These are phyloP conservation scores for Apocheima hispidaria DNA, from an alignment of 2,888 invertebrate species.

Conservation along the genomic window DNA sequence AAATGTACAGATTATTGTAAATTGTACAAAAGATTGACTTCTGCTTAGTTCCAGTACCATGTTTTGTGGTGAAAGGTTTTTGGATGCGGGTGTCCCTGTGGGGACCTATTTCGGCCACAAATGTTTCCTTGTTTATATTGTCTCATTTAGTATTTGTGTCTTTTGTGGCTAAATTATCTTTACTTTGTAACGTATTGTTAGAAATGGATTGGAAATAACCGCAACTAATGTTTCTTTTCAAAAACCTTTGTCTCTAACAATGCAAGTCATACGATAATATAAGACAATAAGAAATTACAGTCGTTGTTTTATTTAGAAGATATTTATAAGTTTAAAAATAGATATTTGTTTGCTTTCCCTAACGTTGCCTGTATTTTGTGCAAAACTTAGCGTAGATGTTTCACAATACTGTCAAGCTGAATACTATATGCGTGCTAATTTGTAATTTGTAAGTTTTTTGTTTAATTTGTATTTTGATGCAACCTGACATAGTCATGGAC, in stretches of 20 bases:
- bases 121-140: slow-evolving; percentile 48
- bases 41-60: slow-evolving; percentile 66
- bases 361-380: background rate
- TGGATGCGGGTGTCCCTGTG: slow-evolving; percentile 65
- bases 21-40: slow-evolving; percentile 69
- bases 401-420: too few relatives aligned
- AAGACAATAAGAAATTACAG: background rate
- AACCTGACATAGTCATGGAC: too few relatives aligned
- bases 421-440: background rate
- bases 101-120: slow-evolving; percentile 49
- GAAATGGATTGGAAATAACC: slow-evolving; percentile 10
- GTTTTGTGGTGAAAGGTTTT: slow-evolving; percentile 65
- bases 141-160: slow-evolving; percentile 19
- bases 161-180: slow-evolving; percentile 33
- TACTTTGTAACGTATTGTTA: slow-evolving; percentile 23
- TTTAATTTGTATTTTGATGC: background rate
- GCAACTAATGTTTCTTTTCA: slow-evolving; percentile 15
- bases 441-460: background rate
- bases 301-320: background rate
- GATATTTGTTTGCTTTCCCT: background rate
- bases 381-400: background rate
- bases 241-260: slow-evolving; percentile 12
- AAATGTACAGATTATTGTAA: slow-evolving; percentile 65
- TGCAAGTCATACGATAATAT: slow-evolving; percentile 7
- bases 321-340: background rate